Evolutionary conservation across 1,140 invertebrate species (phyloP), one percentile per base, ranked within the genome.

Genomic region (Drosophila rhopaloa): DNA sequence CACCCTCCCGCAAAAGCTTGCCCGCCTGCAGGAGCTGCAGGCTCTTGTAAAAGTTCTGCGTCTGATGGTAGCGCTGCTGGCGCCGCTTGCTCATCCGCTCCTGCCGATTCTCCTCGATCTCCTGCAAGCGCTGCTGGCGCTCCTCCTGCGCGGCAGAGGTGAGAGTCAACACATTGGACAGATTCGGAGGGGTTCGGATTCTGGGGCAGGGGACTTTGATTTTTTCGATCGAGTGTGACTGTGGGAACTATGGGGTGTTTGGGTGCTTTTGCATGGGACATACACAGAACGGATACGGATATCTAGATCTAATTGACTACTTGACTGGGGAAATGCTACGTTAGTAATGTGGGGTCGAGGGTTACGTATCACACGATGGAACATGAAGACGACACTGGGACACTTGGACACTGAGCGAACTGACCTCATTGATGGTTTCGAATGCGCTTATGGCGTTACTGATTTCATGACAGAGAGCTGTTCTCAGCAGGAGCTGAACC

Each of bases 11-110:
- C 35, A 92, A 51, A 16, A 91, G 70, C 43, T 80, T 92, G 82
- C 96, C 96, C 13, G 94, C 94, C 91, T 96, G 95, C 68, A 96
- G 93, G 94, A 96, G 95, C 89, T 95, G 95, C 94, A 96, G 94
- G 91, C 95, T 96, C 93, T 96, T 96, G 83, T 95, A 94, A 92
- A 96, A 96, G 63, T 96, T 95, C 80, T 96, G 95, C 3, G 94
- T 96, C 68, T 95, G 94, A 79, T 95, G 94, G 90, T 95, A 94
- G 62, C 95, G 93, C 77, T 95, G 94, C 89, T 95, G 95, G 63
- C 95, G 94, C 8, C 95, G 93, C 70, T 94, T 94, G 90, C 93
- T 94, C 92, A 94, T 94, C 59, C 95, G 93, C 57, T 96, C 95
- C 44, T 92, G 92, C 44, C 95, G 94, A 94, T 96, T 95, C 59